Percentiles rank a stretch among this genome's conserved stretches.
phyloP scores from a whole-genome alignment of 2,797 vertebrate species.

The Gallirallus australis region DNA sequence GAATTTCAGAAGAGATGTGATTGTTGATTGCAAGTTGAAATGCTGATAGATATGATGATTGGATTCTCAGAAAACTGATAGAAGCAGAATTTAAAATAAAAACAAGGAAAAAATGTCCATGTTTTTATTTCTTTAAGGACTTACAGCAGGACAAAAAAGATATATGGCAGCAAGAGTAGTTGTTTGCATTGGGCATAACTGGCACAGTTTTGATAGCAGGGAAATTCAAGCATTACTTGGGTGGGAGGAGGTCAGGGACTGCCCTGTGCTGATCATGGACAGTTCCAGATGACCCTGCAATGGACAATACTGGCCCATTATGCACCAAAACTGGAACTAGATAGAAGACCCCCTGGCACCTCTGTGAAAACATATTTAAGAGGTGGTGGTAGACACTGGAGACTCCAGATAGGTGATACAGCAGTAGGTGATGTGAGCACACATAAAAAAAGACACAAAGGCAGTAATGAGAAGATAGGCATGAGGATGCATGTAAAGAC shows the following conservation, averaged over 20 bases:
- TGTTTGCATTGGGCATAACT: background rate
- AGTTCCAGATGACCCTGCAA: background rate
- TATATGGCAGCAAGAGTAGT: background rate
- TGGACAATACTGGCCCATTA: background rate
- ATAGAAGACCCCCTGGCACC: background rate
- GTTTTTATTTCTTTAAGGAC: background rate
- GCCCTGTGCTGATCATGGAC: accelerated
- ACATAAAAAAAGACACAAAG: background rate
- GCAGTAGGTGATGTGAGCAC: background rate
- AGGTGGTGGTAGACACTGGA: too few relatives aligned
- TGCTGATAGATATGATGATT: background rate
- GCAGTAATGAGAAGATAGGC: background rate
- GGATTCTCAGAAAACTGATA: background rate
- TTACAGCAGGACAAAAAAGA: background rate
- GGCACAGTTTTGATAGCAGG: background rate
- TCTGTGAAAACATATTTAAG: background rate
- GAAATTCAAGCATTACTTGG: background rate
- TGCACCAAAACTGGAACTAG: background rate
- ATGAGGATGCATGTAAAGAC: background rate
- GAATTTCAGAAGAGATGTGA: background rate
- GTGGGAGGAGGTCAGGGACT: background rate
- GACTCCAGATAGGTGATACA: background rate
- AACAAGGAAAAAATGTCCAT: background rate
- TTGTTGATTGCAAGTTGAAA: background rate
- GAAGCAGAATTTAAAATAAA: background rate